Conservation (phyloP, 2,888 invertebrate genomes). For the Drosophila quasianomalipes region DNA sequence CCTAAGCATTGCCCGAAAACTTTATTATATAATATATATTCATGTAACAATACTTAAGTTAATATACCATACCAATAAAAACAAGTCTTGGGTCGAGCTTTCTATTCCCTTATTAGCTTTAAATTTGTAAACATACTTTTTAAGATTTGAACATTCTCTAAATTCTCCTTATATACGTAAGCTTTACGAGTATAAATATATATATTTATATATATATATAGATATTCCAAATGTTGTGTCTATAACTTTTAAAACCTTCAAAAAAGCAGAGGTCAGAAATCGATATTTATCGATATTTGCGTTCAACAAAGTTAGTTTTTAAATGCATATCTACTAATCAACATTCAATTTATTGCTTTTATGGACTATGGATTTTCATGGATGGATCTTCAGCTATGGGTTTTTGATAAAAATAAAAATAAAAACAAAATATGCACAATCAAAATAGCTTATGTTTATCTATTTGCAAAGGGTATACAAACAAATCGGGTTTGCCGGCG, state of each 20-base stretch:
- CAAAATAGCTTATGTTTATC: neutral
- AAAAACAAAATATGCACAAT: neutral
- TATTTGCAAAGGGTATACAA: slow-evolving; percentile 13
- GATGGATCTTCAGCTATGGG: neutral
- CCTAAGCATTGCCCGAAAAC: neutral
- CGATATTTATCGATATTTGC: neutral
- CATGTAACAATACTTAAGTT: neutral
- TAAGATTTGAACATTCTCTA: neutral
- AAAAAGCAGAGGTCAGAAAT: neutral
- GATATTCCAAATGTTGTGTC: neutral
- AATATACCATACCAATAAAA: neutral
- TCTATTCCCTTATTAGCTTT: neutral
- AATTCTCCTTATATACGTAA: neutral
- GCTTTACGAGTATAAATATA: neutral
- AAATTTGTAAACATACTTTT: neutral
- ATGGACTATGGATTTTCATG: neutral
- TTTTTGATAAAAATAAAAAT: neutral
- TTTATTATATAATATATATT: neutral
- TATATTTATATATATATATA: neutral
- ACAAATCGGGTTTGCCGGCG: slow-evolving; percentile 34
- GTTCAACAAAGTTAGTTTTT: neutral
- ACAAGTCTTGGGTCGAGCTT: neutral
- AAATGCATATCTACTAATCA: neutral
- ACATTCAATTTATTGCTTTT: neutral
- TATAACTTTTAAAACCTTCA: neutral